Evolutionary conservation across 2,113 vertebrate genomes (phyloP), one percentile per base, ranked within the genome.

Genomic region (Galbula dea): DNA sequence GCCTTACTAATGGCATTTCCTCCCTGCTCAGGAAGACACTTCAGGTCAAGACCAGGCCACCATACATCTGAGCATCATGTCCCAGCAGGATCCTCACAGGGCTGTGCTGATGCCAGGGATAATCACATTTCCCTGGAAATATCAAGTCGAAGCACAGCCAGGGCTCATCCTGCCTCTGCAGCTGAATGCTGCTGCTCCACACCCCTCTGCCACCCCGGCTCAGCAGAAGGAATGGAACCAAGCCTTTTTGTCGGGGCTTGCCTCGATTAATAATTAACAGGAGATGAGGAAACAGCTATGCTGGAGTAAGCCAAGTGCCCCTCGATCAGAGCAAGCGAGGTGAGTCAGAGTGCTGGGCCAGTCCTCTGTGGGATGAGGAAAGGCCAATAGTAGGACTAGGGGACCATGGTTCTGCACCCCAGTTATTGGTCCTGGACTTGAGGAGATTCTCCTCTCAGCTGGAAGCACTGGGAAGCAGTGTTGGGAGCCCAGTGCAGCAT

Each of bases 101-200:
- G 65, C 86, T n/a, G 55, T 0, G 6, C 83, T 14, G 65, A 4
- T 1, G 9, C 58, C 68, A 22, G 61, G 29, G 62, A 61, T 58
- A 68, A 86, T 72, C 66, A 3, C 69, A 36, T 79, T 90, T 73
- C 74, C 83, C 65, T 45, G 86, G 71, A 52, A 87, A 69, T 23
- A 43, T n/a, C 4, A 2, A 79, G 36, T 20, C 2, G 51, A 73
- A 82, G 51, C 54, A 14, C 0, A 3, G 63, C 62, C 4, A 5
- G 0, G 29, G 15, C 10, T 24, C 46, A 5, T 7, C 0, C 2
- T 6, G 19, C 6, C 36, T 14, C 51, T 4, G 4, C 1, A 0
- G 36, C 77, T 0, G 6, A 26, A 19, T 16, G 48, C 80, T 15
- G 67, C 68, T 0, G 5, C 59, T 62, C 54, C 0, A 1, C 67